Evolutionary conservation across 2,113 vertebrate genomes (phyloP), one percentile per base, ranked within the genome.

Genomic region (Orcinus orca): DNA sequence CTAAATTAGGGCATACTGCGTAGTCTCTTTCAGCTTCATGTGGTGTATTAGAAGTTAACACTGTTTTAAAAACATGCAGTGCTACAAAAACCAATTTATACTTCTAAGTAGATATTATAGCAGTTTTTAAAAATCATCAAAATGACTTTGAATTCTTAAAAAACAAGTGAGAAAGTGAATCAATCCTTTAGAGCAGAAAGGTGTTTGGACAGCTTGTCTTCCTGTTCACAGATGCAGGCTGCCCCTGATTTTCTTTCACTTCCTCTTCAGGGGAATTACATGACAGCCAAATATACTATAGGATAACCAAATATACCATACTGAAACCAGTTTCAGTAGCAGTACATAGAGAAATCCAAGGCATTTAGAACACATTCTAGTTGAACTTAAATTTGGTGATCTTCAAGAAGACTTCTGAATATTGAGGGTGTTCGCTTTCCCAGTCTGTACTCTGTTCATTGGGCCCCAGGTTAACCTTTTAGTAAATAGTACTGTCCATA

Each of bases 171-270:
- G 41, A 36, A 77, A 31, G 11, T 92, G 33, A 87, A 47, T 82
- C 20, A 58, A 21, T 58, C n/a, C 18, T 89, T 4, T 83, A 29
- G 55, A 96, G 33, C 88, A 90, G 60, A 81, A 97, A 95, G n/a
- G 15, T n/a, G 18, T 92, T 79, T 82, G n/a, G 50, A n/a, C 8
- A 68, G 41, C 33, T 79, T 65, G 44, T 41, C 36, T 90, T 82
- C 18, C 65, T 91, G 13, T 85, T 88, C 3, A 14, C 29, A 26
- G 25, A 58, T 89, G 4, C 5, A 77, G 21, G 44, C 26, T 92
- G 33, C 14, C 47, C 47, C 47, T 55, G n/a, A 60, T 82, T 77
- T 79, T 85, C 74, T 91, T 96, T 96, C 47, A 81, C 38, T 92
- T 92, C 62, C 71, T 95, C 53, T 89, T 2, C 36, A 50, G 41